Base-by-base conservation (phyloP, 2,888 invertebrate genomes). In the Andricus curvator region DNA sequence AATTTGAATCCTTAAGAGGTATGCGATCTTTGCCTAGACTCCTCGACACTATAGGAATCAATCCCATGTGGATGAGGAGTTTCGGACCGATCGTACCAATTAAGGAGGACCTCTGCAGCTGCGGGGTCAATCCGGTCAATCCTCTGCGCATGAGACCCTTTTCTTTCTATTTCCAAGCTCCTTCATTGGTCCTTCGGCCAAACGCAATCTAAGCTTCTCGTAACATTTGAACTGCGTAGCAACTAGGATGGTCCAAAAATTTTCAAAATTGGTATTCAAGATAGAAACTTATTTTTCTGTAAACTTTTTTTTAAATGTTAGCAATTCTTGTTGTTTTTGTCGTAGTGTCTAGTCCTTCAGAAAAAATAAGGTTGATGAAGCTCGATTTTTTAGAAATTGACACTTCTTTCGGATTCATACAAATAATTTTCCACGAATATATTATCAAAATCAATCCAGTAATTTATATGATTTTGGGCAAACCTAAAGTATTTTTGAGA, bases 131-230 rank as follows among this genome's bases (percentile, higher is more conserved):
- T 81, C 85, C 87, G 80, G 79, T 84, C 82, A 78, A 87, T 83
- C 82, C 77, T 82, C 83, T 74, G 66, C 82, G 85, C 85, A 85
- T 85, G 86, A 79, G 76, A 80, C 80, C 70, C 65, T 83, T 83
- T 51, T 81, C 76, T 74, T 20, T 74, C 37, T 74, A n/a, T 56
- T 74, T 33, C 33, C 37, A 25, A 17, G 44, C 22, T 56, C 56
- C 37, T 51, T 74, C 79, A 81, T 81, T 77, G 60, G 33, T 78
- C 41, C 82, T 80, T 83, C 81, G 82, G 86, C 85, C 87, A 87
- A 86, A 86, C 81, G 89, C 89, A 88, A 85, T 89, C 88, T 83
- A 86, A 88, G 89, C 90, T 90, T 89, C 84, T 86, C 85, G 85
- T 89, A 86, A 86, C 84, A 86, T 85, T 83, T 74, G n/a, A 74